A percentile compares a stretch with the other conserved stretches of the same genome.
phyloP scores from a whole-genome alignment of 2,113 vertebrate genomes.

The Conger conger region DNA sequence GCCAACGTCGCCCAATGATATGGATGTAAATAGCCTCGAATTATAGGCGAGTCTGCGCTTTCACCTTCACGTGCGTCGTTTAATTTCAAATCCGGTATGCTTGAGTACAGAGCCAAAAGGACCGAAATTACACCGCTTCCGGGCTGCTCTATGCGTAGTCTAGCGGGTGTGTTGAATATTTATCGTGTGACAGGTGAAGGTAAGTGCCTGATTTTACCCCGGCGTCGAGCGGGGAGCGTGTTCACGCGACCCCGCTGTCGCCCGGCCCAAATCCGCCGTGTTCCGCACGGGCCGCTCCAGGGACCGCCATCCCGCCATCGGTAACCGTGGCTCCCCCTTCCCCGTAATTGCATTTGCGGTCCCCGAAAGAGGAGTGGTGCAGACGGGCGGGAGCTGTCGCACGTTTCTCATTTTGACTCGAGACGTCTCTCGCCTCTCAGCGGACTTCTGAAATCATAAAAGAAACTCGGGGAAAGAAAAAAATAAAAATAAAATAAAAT shows the following conservation, averaged over 20 bases:
- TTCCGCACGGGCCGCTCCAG: background rate
- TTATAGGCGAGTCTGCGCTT: too few species aligned
- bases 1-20: too few species aligned
- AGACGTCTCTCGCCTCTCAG: background rate
- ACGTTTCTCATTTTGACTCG: background rate
- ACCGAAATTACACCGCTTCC: too few species aligned
- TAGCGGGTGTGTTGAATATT: background rate
- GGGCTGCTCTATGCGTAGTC: background rate
- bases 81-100: too few species aligned
- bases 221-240: background rate
- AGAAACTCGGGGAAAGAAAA: background rate
- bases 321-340: background rate
- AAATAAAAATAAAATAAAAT: background rate
- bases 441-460: background rate
- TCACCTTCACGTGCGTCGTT: too few species aligned
- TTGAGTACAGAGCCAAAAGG: too few species aligned
- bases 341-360: background rate
- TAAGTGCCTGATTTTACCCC: background rate
- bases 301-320: background rate
- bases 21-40: too few species aligned
- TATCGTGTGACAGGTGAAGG: background rate
- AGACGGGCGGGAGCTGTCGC: background rate
- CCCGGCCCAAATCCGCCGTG: background rate
- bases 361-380: background rate
- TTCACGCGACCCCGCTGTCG: too few species aligned